Base-by-base conservation (phyloP, 2,797 vertebrate genomes). In the Triplophysa yarkandensis region DNA sequence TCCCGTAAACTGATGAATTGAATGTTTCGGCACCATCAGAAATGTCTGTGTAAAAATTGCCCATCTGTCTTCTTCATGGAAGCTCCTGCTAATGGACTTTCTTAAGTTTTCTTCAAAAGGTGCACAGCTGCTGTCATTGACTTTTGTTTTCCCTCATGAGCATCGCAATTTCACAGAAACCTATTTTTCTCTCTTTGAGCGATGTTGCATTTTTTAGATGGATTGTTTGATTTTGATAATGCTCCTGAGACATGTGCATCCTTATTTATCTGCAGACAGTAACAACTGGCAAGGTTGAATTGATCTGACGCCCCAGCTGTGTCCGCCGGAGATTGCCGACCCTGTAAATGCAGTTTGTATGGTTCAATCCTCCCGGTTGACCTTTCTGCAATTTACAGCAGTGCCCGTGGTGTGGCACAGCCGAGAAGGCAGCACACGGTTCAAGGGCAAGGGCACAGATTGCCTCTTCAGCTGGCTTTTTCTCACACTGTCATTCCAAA, bases 361-460 rank as follows among this genome's bases (percentile, higher is more conserved):
- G 52, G 61, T 66, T 68, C 25, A 73, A 6, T 76, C 32, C 66
- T 64, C 60, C 25, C 23, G 58, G 41, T 16, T 61, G 64, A 73
- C 77, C 74, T 80, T 72, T 73, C 6, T 77, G 32, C 55, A 54
- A 65, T 70, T 71, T 52, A 50, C 25, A 74, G 62, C 27, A 39
- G 54, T 71, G 48, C 46, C 63, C 25, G 43, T 77, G 43, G 48
- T 36, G 39, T 10, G 17, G 28, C 66, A 68, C 57, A 60, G 69
- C 21, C 60, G 77, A 83, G 13, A 69, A 30, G 25, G 34, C 76
- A 54, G 34, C 19, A 27, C 10, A 4, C n/a, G 27, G 54, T 68
- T 58, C 44, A 68, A 71, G 64, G 41, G 21, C 28, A 63, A 19
- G 36, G 30, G 14, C 4, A 17, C 27, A 57, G 52, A n/a, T 23